A percentile compares a stretch with the other conserved stretches of the same genome.
These are phyloP conservation scores for Oreochromis niloticus DNA, from an alignment of 2,113 vertebrate species.

Conservation along the genomic window DNA sequence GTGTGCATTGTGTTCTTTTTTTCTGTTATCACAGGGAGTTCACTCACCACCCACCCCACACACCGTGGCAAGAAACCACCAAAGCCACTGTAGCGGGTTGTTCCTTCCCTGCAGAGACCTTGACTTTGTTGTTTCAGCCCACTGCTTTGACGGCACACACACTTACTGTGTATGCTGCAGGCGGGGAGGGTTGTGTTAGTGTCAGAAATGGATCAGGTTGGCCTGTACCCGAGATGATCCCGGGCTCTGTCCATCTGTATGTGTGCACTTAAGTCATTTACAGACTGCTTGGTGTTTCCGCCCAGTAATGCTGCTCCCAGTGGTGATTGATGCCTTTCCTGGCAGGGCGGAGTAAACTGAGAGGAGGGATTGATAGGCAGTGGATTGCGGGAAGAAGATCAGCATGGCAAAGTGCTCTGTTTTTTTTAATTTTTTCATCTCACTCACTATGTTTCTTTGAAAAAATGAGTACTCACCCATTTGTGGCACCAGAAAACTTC, in stretches of 20 bases:
- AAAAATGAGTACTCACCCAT: background rate
- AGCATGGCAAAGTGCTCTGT: slow-evolving; percentile 14
- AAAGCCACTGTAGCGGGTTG: background rate
- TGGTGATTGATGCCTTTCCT: slow-evolving; percentile 19
- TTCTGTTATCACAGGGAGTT: background rate
- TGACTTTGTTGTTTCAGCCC: slow-evolving; percentile 11
- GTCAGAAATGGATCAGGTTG: background rate
- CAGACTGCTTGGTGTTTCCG: background rate
- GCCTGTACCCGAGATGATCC: background rate
- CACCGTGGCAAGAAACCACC: background rate
- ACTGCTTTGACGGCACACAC: background rate
- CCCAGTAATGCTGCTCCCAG: slow-evolving; percentile 23
- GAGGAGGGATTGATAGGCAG: background rate
- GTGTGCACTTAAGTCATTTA: background rate
- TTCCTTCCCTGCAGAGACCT: slow-evolving; percentile 12
- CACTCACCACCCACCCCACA: background rate
- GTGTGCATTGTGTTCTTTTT: background rate
- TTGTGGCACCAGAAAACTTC: background rate
- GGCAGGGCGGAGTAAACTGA: slow-evolving; percentile 14
- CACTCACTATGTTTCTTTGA: background rate
- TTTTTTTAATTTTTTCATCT: background rate
- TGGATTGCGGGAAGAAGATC: slow-evolving; percentile 16
- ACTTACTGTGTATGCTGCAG: background rate
- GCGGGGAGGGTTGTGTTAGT: background rate
- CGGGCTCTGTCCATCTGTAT: background rate